Conservation (phyloP, 2,797 vertebrate genomes). For the Huso huso region DNA sequence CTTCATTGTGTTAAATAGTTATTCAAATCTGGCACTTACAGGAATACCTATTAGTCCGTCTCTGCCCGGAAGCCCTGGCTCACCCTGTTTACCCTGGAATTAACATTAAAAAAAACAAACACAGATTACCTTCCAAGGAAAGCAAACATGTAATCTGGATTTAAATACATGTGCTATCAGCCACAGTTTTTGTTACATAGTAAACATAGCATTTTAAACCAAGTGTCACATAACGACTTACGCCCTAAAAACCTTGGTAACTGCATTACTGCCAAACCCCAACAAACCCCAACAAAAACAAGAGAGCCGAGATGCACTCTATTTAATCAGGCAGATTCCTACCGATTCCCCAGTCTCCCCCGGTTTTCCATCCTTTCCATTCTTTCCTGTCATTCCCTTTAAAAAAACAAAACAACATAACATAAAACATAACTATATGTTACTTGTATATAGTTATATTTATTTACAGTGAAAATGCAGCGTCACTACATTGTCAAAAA, state of each 20-base stretch:
- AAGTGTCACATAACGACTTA: too few relatives aligned
- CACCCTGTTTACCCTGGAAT: slow-evolving; percentile 82
- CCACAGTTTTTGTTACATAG: too few relatives aligned
- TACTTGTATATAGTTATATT: background rate
- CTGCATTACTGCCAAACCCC: too few relatives aligned
- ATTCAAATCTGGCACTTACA: slow-evolving; percentile 52
- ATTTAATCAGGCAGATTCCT: slow-evolving; percentile 32
- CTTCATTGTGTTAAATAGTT: too few relatives aligned
- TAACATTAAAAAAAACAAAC: slow-evolving; percentile 15
- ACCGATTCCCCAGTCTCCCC: slow-evolving; percentile 80
- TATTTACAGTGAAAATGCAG: too few relatives aligned
- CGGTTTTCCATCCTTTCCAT: slow-evolving; percentile 80
- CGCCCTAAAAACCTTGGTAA: too few relatives aligned
- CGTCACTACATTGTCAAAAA: too few relatives aligned
- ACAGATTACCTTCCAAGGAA: background rate
- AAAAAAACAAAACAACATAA: slow-evolving; percentile 17
- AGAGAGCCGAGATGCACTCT: background rate
- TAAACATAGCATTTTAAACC: too few relatives aligned
- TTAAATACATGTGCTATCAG: too few relatives aligned
- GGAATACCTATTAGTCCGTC: slow-evolving; percentile 78
- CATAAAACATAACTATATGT: background rate
- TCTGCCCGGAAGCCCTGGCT: slow-evolving; percentile 70
- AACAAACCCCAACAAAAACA: background rate
- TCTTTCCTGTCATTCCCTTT: slow-evolving; percentile 79
- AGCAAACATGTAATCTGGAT: background rate